Evolutionary conservation across 2,888 invertebrate genomes (phyloP).

Genomic region (Acleris emargana): DNA sequence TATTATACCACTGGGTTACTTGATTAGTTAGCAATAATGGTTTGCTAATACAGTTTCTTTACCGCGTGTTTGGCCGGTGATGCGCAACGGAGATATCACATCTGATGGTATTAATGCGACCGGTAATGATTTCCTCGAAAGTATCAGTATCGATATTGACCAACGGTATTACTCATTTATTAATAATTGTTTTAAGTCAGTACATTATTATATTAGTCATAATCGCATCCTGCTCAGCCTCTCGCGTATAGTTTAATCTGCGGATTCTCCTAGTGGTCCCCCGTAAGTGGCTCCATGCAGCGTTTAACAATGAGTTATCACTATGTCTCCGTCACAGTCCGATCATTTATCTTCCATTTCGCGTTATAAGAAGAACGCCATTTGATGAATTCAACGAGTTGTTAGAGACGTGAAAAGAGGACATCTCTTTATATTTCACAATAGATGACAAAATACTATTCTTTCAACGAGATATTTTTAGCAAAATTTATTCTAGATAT

Average conservation of each 20-base stretch:
- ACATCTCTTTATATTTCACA: slow-evolving; percentile 19
- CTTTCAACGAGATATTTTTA: too few species aligned
- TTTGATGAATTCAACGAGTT: slow-evolving; percentile 14
- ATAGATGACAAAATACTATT: slow-evolving; percentile 8
- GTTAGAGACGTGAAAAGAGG: slow-evolving; percentile 18
- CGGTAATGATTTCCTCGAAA: too few species aligned
- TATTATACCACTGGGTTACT: too few species aligned
- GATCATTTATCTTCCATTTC: slow-evolving; percentile 19
- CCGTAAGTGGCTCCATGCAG: slow-evolving; percentile 18
- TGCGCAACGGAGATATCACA: too few species aligned
- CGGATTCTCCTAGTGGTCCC: slow-evolving; percentile 4
- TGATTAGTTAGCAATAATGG: too few species aligned
- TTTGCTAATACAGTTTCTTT: too few species aligned
- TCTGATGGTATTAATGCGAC: too few species aligned
- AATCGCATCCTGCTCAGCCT: neutral
- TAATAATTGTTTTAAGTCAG: too few species aligned
- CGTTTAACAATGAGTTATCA: slow-evolving; percentile 16
- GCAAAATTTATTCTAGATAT: too few species aligned
- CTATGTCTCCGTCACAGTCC: slow-evolving; percentile 7
- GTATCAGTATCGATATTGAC: too few species aligned
- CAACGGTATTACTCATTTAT: too few species aligned
- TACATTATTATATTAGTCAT: neutral
- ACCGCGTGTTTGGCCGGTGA: too few species aligned
- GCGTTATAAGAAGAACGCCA: slow-evolving; percentile 6
- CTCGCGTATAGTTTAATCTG: neutral